Percentiles rank a stretch among this genome's conserved stretches.
phyloP scores from a whole-genome alignment of 2,888 invertebrate species.

The Terebella lapidaria region DNA sequence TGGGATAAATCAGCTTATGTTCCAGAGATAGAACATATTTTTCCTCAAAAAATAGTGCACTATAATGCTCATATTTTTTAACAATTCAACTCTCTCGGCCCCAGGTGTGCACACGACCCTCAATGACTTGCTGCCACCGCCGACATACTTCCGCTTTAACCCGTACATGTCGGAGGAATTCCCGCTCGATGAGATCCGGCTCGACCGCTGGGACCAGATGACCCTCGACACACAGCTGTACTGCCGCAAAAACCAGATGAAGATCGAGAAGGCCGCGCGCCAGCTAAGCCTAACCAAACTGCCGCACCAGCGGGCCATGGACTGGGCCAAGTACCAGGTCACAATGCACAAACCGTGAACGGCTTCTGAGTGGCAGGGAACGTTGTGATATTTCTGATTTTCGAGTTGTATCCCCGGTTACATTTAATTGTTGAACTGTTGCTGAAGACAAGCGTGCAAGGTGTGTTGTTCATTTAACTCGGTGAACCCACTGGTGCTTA shows the following conservation, averaged over 20 bases:
- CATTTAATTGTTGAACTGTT: no score
- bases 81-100: no score
- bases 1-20: background rate
- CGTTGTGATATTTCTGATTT: no score
- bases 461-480: no score
- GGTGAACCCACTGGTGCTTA: no score
- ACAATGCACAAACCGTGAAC: no score
- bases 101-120: slow-evolving; percentile 61
- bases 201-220: slow-evolving; percentile 67
- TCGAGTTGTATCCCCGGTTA: no score
- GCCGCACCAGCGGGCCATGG: slow-evolving; percentile 27
- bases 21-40: background rate
- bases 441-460: no score
- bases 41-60: no score
- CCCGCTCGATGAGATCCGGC: slow-evolving; percentile 74
- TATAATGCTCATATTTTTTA: no score
- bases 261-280: slow-evolving; percentile 54
- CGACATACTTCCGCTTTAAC: slow-evolving; percentile 79
- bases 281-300: slow-evolving; percentile 28
- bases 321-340: no score
- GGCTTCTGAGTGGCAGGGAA: no score
- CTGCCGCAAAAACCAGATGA: slow-evolving; percentile 73
- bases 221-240: slow-evolving; percentile 74
- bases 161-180: slow-evolving; percentile 78
- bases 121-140: slow-evolving; percentile 57